A percentile compares a stretch with the other conserved stretches of the same genome.
phyloP scores from a whole-genome alignment of 2,888 invertebrate species.

The Penaeus monodon region DNA sequence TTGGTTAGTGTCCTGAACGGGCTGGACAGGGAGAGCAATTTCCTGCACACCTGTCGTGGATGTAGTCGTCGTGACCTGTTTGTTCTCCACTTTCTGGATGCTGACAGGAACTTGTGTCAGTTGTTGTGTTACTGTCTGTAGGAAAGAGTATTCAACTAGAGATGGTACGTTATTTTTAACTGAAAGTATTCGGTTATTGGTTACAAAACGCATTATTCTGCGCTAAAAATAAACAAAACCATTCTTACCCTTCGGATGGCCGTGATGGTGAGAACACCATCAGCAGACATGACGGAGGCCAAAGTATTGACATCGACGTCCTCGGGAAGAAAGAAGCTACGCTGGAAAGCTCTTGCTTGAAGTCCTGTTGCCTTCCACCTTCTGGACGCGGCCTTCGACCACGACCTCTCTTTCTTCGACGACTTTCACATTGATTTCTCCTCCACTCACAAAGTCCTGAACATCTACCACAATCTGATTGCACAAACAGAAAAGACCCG shows the following conservation, averaged over 20 bases:
- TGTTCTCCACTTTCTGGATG: background rate
- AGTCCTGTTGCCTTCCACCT: constrained; percentile 28
- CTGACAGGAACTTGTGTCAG: background rate
- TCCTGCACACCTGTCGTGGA: constrained; percentile 5
- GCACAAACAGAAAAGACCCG: background rate
- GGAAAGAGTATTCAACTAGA: background rate
- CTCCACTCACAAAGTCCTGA: constrained; percentile 47
- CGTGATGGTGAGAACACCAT: constrained; percentile 34
- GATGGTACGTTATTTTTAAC: background rate
- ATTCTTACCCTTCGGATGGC: constrained; percentile 22
- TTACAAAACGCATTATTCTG: background rate
- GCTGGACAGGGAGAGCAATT: background rate
- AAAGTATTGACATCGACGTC: constrained; percentile 7
- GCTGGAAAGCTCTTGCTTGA: constrained; percentile 33
- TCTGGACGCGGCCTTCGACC: constrained; percentile 38
- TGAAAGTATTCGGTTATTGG: background rate
- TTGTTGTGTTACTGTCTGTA: constrained; percentile 16
- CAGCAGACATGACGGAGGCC: constrained; percentile 27
- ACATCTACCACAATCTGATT: constrained; percentile 50
- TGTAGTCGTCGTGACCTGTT: background rate
- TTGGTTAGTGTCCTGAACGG: background rate
- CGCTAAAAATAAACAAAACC: background rate
- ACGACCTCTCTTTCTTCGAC: constrained; percentile 34
- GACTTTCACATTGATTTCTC: constrained; percentile 28
- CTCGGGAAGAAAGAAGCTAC: constrained; percentile 16